Evolutionary conservation across 2,797 vertebrate species (phyloP).

Genomic region (Crenuchus spilurus): DNA sequence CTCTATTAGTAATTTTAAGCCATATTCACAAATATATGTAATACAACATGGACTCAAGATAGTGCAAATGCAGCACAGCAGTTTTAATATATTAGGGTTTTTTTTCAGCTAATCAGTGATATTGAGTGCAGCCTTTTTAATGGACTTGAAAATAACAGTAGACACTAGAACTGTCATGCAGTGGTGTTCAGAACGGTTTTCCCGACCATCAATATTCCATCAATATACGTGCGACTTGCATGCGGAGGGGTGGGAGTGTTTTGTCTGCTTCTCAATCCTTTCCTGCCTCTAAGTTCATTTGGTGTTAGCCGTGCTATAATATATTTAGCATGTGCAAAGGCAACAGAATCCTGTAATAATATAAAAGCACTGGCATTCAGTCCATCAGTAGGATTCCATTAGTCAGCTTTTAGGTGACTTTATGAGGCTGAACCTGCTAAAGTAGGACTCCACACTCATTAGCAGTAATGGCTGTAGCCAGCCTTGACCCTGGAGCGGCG

Average conservation of each 20-base stretch:
- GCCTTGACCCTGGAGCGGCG: conserved; percentile 76
- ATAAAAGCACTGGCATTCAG: conserved; percentile 72
- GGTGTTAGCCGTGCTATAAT: conserved; percentile 66
- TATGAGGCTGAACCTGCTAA: conserved; percentile 83
- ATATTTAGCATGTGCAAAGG: conserved; percentile 72
- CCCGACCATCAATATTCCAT: conserved; percentile 36
- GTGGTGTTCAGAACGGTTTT: conserved; percentile 41
- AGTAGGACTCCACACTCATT: conserved; percentile 87
- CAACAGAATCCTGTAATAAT: conserved; percentile 71
- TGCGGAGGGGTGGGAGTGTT: conserved; percentile 17
- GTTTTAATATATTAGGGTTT: conserved; percentile 43
- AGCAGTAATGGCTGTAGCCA: conserved; percentile 82
- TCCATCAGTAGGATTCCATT: conserved; percentile 83
- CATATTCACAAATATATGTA: conserved; percentile 14
- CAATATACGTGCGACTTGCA: conserved; percentile 39
- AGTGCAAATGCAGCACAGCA: conserved; percentile 35
- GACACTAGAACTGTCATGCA: conserved; percentile 37
- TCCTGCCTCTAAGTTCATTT: conserved; percentile 73
- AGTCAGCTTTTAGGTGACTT: conserved; percentile 83
- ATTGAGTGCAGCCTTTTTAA: conserved; percentile 46
- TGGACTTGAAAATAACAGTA: conserved; percentile 48
- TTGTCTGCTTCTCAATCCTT: conserved; percentile 46
- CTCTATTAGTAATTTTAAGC: not conserved
- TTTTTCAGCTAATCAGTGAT: conserved; percentile 38
- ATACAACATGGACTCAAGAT: conserved; percentile 30